Conservation (phyloP, 2,888 invertebrate species). For the Thumatha senex region DNA sequence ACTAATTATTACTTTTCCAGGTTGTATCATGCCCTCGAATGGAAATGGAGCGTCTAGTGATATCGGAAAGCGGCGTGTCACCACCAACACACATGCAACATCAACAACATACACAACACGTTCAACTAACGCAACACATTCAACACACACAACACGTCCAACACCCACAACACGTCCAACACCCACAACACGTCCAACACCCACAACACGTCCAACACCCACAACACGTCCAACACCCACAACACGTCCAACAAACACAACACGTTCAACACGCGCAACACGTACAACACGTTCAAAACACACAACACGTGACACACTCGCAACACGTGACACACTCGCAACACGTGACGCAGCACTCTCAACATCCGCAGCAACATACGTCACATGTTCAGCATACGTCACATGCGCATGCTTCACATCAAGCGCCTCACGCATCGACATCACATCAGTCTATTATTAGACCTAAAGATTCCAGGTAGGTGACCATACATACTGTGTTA, state of each 20-base stretch:
- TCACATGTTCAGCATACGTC: conserved; percentile 1
- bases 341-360: conserved; percentile 20
- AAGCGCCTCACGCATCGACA: conserved; percentile 21
- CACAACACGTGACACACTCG: conserved; percentile 9
- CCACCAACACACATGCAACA: conserved; percentile 62
- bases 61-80: conserved; percentile 60
- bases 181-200: conserved; percentile 25
- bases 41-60: conserved; percentile 66
- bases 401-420: conserved; percentile 20
- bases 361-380: background rate
- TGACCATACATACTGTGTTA: too few species aligned
- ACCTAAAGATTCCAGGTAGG: conserved; percentile 67
- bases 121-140: conserved; percentile 2
- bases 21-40: conserved; percentile 47
- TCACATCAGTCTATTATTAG: conserved; percentile 34
- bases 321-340: conserved; percentile 16
- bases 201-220: conserved; percentile 19
- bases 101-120: conserved; percentile 15
- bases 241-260: background rate
- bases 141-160: conserved; percentile 16
- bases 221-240: conserved; percentile 11
- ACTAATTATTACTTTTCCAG: conserved; percentile 16
- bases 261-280: conserved; percentile 11
- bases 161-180: conserved; percentile 33
- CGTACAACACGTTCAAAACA: conserved; percentile 3